A percentile compares a stretch with the other conserved stretches of the same genome.
These are phyloP conservation scores for Saxicola maurus DNA, from an alignment of 2,797 vertebrate species.

Conservation along the genomic window DNA sequence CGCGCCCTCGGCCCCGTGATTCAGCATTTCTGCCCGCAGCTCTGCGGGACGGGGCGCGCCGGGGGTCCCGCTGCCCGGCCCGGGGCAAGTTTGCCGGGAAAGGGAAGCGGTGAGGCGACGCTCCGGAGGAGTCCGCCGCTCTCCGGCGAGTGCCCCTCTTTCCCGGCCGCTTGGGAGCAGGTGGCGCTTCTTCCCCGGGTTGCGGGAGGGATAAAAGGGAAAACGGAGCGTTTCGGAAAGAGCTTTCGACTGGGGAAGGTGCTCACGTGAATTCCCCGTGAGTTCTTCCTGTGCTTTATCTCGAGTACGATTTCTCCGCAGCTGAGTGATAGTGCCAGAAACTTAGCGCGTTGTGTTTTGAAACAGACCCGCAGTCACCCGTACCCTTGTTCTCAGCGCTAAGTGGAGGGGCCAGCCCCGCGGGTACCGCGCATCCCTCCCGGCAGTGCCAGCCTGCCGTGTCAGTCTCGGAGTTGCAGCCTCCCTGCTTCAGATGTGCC, in stretches of 20 bases:
- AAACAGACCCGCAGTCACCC: neutral
- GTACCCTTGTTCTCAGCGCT: neutral
- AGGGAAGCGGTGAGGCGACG: neutral
- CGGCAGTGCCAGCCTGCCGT: neutral
- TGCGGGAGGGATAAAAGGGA: neutral
- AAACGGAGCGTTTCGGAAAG: neutral
- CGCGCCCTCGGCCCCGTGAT: constrained; percentile 31
- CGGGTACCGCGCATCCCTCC: neutral
- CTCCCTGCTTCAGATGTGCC: neutral
- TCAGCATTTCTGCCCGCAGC: constrained; percentile 46
- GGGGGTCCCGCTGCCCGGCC: neutral
- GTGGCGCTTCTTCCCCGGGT: neutral
- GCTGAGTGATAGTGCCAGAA: neutral
- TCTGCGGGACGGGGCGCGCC: neutral
- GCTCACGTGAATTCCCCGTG: rapidly evolving
- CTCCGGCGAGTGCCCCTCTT: neutral
- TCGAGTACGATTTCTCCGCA: neutral
- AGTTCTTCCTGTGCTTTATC: neutral
- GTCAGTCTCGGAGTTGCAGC: neutral
- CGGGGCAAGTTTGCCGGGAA: neutral
- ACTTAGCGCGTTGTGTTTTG: neutral
- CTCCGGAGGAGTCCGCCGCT: neutral
- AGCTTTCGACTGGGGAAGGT: neutral
- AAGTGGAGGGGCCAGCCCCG: neutral
- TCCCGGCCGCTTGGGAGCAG: neutral